These are phyloP conservation scores for Blera fallax DNA, from an alignment of 2,888 invertebrate genomes.

Conservation along the genomic window DNA sequence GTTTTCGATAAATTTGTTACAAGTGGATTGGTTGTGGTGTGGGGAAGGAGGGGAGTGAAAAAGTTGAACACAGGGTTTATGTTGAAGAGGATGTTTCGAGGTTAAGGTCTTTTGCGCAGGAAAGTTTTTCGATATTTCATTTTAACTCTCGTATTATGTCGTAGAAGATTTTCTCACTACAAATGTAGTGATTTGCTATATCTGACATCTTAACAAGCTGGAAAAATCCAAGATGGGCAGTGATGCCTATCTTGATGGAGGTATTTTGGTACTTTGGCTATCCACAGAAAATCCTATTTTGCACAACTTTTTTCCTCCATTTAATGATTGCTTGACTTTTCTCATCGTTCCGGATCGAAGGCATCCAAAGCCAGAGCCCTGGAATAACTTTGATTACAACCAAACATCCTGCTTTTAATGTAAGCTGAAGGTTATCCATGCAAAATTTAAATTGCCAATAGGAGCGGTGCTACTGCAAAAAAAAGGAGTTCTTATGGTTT, in stretches of 20 bases:
- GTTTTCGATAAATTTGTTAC: conserved; percentile 58
- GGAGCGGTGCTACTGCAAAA: too few relatives aligned
- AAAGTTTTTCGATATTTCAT: conserved; percentile 56
- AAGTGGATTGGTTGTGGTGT: conserved; percentile 39
- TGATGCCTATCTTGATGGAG: conserved; percentile 47
- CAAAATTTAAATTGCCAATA: too few relatives aligned
- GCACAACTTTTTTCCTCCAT: too few relatives aligned
- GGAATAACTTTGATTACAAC: too few relatives aligned
- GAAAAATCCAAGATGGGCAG: not conserved
- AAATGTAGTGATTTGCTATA: conserved; percentile 49
- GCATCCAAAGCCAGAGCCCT: too few relatives aligned
- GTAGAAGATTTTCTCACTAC: not conserved
- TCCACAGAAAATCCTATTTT: not conserved
- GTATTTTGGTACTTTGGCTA: not conserved
- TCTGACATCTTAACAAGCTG: conserved; percentile 56
- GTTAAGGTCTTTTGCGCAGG: conserved; percentile 3
- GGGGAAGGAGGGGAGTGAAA: not conserved
- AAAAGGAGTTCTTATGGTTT: too few relatives aligned
- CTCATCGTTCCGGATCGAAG: too few relatives aligned
- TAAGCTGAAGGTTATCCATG: too few relatives aligned
- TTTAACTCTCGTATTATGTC: conserved; percentile 33
- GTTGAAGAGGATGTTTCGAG: conserved; percentile 40
- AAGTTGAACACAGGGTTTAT: conserved; percentile 11
- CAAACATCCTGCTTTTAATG: too few relatives aligned
- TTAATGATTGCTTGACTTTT: too few relatives aligned